These are phyloP conservation scores for Eumacrocentrus americanus DNA, from an alignment of 2,888 invertebrate genomes.

Conservation along the genomic window DNA sequence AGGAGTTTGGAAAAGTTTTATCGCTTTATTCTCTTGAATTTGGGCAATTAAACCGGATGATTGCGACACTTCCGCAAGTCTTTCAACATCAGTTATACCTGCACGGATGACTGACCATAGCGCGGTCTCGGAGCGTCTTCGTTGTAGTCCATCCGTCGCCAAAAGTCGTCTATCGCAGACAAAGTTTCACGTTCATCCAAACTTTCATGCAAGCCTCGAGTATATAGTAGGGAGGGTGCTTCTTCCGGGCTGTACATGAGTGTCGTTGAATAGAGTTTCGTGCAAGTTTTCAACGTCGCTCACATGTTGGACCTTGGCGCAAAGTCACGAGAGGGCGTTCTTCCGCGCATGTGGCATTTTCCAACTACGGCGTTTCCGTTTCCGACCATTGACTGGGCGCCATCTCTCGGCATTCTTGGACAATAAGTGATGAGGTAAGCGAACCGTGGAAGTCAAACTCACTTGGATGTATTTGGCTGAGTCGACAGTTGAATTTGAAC, in stretches of 20 bases:
- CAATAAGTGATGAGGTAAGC: not conserved
- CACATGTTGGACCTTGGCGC: conserved; percentile 17
- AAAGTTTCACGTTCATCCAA: conserved; percentile 19
- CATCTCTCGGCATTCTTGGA: not conserved
- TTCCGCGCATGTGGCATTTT: not conserved
- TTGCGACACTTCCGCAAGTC: too few species aligned
- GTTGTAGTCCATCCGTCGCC: not conserved
- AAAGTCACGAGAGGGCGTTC: conserved; percentile 10
- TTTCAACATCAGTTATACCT: not conserved
- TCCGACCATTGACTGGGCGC: conserved; percentile 8
- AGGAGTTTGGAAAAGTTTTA: too few species aligned
- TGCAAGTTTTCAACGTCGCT: conserved; percentile 22
- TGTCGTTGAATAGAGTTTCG: conserved; percentile 23
- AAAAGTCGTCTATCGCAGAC: conserved; percentile 22
- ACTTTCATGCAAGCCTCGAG: not conserved
- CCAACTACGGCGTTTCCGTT: conserved; percentile 16
- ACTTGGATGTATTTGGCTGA: too few species aligned
- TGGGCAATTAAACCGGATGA: too few species aligned
- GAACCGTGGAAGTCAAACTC: not conserved
- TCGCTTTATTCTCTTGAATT: too few species aligned
- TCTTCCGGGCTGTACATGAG: not conserved
- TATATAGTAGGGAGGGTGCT: not conserved
- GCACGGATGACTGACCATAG: conserved; percentile 11
- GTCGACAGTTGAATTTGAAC: too few species aligned
- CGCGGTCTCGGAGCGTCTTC: conserved; percentile 2